Base-by-base conservation (phyloP, 2,113 vertebrate species). In the Eidolon helvum region DNA sequence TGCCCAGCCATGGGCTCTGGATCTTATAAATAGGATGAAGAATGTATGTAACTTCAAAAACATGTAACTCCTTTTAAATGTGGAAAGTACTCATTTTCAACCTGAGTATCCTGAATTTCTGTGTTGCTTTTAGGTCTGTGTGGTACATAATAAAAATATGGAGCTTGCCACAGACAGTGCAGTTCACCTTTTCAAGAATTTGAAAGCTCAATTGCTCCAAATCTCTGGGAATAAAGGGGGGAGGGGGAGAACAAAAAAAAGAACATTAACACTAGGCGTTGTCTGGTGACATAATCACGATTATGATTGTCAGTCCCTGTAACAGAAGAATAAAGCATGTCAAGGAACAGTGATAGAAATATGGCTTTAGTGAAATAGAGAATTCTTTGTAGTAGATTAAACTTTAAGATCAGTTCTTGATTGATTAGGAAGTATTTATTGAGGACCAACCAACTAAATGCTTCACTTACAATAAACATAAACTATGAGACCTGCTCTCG, bases 81-180 rank as follows among this genome's bases (percentile, higher is more conserved):
- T 96, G 21, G 2, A 35, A 96, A 71, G 68, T 40, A 24, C 71
- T 95, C 92, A 33, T 82, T 97, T 83, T 96, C 79, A 96, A 38
- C 5, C 55, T 55, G 89, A 78, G n/a, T 35, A 79, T 45, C 79
- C 16, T 87, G 68, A 26, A 90, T 96, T 97, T 98, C 78, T 96
- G 30, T 71, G 45, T 45, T 95, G n/a, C 45, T 90, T 48, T 96
- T 40, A 94, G 84, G 82, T 45, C 19, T 86, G 40, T 72, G 24
- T 3, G 48, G 21, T 57, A 30, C 14, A 4, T 84, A 61, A 59
- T 86, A 86, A 87, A 93, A 92, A 80, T 6, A 72, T 0, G 4
- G 75, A 82, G 2, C 22, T 61, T 48, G 69, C 38, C 65, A 43
- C 38, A 87, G 80, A 85, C 66, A 77, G 40, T 5, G 2, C 5